Evolutionary conservation across 1,140 invertebrate genomes (phyloP), one percentile per base, ranked within the genome.

Genomic region (Drosophila mojavensis): DNA sequence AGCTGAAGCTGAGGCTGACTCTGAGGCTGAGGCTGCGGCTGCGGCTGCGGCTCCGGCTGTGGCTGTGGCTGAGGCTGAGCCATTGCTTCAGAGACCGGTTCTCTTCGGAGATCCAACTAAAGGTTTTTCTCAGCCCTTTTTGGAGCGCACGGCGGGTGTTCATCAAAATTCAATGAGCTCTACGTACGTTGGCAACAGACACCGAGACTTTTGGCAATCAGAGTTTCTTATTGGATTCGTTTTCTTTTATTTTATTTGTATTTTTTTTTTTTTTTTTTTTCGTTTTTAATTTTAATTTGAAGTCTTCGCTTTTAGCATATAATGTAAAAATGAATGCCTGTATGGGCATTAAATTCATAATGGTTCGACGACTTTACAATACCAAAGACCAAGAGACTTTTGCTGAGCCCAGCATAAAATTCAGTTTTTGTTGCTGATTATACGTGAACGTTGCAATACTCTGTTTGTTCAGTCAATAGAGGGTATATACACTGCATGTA

Each of bases 151-250:
- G 75, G 83, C 83, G 83, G 83, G 83, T 80, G 83, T 83, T 88
- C 84, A 88, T 89, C 83, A 83, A 88, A 83, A 88, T 88, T 88
- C 83, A 88, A 88, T 88, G 79, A 89, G 77, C 76, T 59, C 56
- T 41, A 13, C 10, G 28, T 26, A 43, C 28, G 36, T 10, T 39
- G 36, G 10, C 36, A 39, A 39, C 36, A 11, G 36, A 13, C 10
- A 39, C 5, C 36, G 36, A 6, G 43, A 48, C 33, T 55, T 78
- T 76, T 81, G 51, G 26, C 71, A 69, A 69, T 75, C 53, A 75
- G 64, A 59, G 48, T 13, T 63, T 53, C 64, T 39, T 36, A 55
- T 84, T 78, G 72, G 69, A 65, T 80, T 70, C 69, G 60, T 62
- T 65, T 80, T 55, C 67, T 75, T 69, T 60, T 33, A 7, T 68